These are phyloP conservation scores for Bradypodion pumilum DNA, from an alignment of 2,797 vertebrate genomes.

Conservation along the genomic window DNA sequence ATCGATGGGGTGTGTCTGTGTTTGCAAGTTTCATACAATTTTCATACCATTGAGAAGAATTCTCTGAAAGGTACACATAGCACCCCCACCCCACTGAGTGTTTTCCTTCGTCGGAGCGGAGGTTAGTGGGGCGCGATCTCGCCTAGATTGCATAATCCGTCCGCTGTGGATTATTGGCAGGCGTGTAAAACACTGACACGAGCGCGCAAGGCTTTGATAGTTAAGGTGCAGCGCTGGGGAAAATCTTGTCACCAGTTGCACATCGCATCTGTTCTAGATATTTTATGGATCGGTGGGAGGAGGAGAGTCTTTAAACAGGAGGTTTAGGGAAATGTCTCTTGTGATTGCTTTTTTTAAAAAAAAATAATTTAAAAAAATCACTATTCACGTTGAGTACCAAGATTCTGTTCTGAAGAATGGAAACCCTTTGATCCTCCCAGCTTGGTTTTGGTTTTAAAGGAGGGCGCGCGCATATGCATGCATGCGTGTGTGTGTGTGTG, in stretches of 20 bases:
- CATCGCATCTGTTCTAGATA: background rate
- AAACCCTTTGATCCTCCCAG: slow-evolving; percentile 23
- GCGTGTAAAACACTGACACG: slow-evolving; percentile 18
- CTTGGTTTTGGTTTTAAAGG: background rate
- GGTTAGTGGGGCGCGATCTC: slow-evolving; percentile 63
- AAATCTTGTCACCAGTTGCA: slow-evolving; percentile 21
- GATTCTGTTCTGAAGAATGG: slow-evolving; percentile 41
- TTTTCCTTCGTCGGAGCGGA: slow-evolving; percentile 47
- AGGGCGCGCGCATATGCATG: too few species aligned
- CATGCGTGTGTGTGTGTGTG: too few species aligned
- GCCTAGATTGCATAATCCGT: slow-evolving; percentile 69
- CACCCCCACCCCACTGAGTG: slow-evolving; percentile 42
- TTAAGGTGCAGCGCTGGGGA: slow-evolving; percentile 35
- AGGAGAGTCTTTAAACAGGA: background rate
- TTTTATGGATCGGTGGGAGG: background rate
- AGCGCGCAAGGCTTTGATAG: slow-evolving; percentile 38
- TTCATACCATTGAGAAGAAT: slow-evolving; percentile 31
- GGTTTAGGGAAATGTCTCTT: background rate
- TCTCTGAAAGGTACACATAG: slow-evolving; percentile 7
- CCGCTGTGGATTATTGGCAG: slow-evolving; percentile 46
- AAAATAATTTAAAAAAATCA: background rate
- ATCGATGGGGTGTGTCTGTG: slow-evolving; percentile 6
- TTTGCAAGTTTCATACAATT: slow-evolving; percentile 30
- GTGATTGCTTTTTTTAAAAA: background rate
- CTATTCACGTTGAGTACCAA: background rate